Evolutionary conservation across 2,888 invertebrate genomes (phyloP).

Genomic region (Drosophila formosana): DNA sequence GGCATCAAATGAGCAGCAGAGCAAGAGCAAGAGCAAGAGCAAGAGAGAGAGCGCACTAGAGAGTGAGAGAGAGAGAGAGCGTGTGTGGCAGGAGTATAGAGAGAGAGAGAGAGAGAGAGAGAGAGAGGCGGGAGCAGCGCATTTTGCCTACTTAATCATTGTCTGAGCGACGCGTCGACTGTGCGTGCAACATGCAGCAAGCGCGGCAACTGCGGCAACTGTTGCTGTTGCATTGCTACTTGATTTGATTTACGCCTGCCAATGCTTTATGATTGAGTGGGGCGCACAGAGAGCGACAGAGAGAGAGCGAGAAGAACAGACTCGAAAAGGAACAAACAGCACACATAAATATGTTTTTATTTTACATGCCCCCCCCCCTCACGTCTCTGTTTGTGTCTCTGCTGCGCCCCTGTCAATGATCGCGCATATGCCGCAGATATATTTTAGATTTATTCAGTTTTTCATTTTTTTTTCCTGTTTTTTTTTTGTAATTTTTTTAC

Average conservation of each 20-base stretch:
- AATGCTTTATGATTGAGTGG: slow-evolving; percentile 80
- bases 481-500: slow-evolving; percentile 77
- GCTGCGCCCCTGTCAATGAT: slow-evolving; percentile 50
- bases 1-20: slow-evolving; percentile 37
- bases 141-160: slow-evolving; percentile 80
- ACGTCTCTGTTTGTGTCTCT: background rate
- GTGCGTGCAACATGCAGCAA: slow-evolving; percentile 76
- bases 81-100: background rate
- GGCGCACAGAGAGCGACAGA: slow-evolving; percentile 46
- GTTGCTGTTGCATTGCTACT: slow-evolving; percentile 66
- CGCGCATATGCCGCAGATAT: slow-evolving; percentile 72
- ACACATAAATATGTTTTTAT: slow-evolving; percentile 69
- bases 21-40: slow-evolving; percentile 19
- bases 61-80: slow-evolving; percentile 5
- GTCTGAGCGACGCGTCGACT: slow-evolving; percentile 63
- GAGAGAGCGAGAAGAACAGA: slow-evolving; percentile 17
- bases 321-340: slow-evolving; percentile 48
- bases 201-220: slow-evolving; percentile 45
- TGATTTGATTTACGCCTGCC: slow-evolving; percentile 81
- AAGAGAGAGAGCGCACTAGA: background rate
- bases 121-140: slow-evolving; percentile 44
- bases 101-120: background rate
- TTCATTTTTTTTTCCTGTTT: slow-evolving; percentile 8
- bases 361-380: slow-evolving; percentile 40
- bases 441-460: slow-evolving; percentile 62